Conservation (phyloP, 2,888 invertebrate genomes). For the Drosophila glabriapex region DNA sequence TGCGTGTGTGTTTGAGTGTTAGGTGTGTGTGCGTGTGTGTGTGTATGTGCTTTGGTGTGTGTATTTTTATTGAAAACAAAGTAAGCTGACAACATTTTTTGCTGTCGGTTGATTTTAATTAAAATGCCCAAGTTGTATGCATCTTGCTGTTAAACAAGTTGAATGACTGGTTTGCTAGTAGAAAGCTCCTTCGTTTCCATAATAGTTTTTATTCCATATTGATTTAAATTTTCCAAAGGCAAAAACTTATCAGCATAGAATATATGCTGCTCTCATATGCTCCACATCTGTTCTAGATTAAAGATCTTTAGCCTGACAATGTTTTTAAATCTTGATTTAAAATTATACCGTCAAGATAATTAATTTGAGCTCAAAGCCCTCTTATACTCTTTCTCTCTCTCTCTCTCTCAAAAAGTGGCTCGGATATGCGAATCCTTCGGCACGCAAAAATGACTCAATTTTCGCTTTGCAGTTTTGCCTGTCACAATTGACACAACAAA, state of each 20-base stretch:
- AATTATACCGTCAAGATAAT: background rate
- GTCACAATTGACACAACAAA: slow-evolving; percentile 54
- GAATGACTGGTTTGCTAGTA: background rate
- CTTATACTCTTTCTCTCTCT: background rate
- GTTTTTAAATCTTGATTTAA: background rate
- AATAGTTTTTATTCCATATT: background rate
- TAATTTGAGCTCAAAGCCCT: background rate
- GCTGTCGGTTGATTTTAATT: slow-evolving; percentile 59
- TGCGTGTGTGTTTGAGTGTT: background rate
- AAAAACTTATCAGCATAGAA: background rate
- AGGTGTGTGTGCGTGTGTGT: slow-evolving; percentile 8
- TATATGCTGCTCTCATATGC: background rate
- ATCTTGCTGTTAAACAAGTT: slow-evolving; percentile 5
- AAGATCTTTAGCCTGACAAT: background rate
- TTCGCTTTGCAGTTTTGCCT: slow-evolving; percentile 51
- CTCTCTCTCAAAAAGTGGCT: slow-evolving; percentile 19
- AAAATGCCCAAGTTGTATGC: slow-evolving; percentile 42
- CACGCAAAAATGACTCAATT: slow-evolving; percentile 62
- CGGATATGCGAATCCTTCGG: slow-evolving; percentile 24
- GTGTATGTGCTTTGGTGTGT: slow-evolving; percentile 5
- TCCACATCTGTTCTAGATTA: background rate
- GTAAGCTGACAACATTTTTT: slow-evolving; percentile 45
- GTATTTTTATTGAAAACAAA: slow-evolving; percentile 55
- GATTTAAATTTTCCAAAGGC: background rate
- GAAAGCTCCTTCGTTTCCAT: background rate